A percentile compares a stretch with the other conserved stretches of the same genome.
Evolutionary conservation across 2,888 invertebrate genomes (phyloP).

Genomic region (Callimorpha dominula): DNA sequence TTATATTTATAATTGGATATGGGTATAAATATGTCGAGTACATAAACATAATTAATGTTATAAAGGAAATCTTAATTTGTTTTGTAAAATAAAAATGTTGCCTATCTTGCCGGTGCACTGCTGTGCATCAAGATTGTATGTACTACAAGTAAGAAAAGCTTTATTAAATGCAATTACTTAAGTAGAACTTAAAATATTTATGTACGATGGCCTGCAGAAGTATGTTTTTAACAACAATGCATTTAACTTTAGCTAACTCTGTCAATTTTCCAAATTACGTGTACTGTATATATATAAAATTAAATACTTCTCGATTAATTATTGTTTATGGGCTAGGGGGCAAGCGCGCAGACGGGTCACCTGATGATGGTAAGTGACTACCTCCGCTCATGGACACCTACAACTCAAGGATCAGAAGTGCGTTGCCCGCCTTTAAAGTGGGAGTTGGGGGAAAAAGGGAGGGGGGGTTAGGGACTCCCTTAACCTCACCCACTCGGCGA

Average conservation of each 20-base stretch:
- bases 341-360: no score
- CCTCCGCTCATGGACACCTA: no score
- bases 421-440: no score
- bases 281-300: neutral
- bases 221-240: neutral
- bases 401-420: no score
- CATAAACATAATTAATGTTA: neutral
- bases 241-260: neutral
- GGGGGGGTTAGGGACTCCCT: no score
- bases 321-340: no score
- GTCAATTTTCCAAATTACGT: neutral
- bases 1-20: constrained; percentile 20
- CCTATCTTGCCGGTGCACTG: neutral
- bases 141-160: neutral
- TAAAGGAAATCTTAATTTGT: neutral
- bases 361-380: no score
- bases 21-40: constrained; percentile 8
- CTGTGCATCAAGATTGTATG: neutral
- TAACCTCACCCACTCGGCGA: no score
- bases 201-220: neutral
- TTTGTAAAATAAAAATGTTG: neutral
- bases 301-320: no score
- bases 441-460: no score
- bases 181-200: neutral
- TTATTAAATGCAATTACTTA: neutral